Conservation (phyloP, 2,888 invertebrate genomes). For the Flabesymbios commensalis region DNA sequence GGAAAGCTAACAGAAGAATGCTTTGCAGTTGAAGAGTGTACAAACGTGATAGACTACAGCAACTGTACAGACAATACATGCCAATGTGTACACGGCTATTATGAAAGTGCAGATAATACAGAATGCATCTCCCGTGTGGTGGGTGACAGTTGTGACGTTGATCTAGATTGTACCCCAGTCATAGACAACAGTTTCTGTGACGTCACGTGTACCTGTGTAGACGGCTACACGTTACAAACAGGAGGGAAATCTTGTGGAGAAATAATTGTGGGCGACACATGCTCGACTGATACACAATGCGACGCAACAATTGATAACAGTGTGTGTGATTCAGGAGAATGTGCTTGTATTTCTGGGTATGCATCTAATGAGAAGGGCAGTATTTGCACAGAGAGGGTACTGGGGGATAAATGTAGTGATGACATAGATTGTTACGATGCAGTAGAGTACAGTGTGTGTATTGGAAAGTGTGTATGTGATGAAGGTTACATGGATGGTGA, state of each 20-base stretch:
- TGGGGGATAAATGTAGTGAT: neutral
- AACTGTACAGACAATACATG: conserved; percentile 1
- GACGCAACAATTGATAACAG: conserved; percentile 1
- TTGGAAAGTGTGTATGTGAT: neutral
- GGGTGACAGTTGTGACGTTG: neutral
- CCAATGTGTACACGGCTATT: neutral
- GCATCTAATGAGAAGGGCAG: neutral
- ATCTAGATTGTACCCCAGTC: conserved; percentile 33
- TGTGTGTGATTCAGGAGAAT: neutral
- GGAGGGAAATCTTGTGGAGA: neutral
- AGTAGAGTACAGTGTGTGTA: neutral
- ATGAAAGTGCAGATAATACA: neutral
- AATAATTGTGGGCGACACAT: neutral
- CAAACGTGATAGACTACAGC: conserved; percentile 16
- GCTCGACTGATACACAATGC: neutral
- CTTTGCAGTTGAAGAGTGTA: conserved; percentile 3
- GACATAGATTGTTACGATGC: neutral
- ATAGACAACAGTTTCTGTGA: conserved; percentile 33
- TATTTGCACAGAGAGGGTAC: neutral
- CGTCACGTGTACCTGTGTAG: conserved; percentile 25
- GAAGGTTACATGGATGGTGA: neutral
- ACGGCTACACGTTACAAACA: conserved; percentile 13
- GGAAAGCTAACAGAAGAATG: too few species aligned
- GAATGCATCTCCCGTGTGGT: neutral
- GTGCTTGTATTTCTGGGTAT: neutral